Evolutionary conservation across 2,113 vertebrate species (phyloP).

Genomic region (Oreochromis tanganicae): DNA sequence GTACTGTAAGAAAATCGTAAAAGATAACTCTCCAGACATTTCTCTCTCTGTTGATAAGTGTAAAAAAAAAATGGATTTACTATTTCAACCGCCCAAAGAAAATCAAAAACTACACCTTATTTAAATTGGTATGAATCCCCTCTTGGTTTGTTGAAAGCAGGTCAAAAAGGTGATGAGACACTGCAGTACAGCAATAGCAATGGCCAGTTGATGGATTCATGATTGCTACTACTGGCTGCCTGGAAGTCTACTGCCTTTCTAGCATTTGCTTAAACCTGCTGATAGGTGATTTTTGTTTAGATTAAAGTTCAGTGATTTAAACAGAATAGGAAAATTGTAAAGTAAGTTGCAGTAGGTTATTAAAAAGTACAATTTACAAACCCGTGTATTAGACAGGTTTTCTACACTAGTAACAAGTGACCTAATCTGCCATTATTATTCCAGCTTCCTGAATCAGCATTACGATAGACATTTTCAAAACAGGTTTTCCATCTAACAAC

Average conservation of each 20-base stretch:
- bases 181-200: background rate
- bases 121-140: background rate
- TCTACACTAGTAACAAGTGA: background rate
- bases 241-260: background rate
- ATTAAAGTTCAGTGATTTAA: slow-evolving; percentile 7
- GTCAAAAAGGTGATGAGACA: background rate
- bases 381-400: background rate
- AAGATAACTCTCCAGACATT: background rate
- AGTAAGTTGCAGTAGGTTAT: background rate
- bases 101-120: background rate
- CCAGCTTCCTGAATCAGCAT: background rate
- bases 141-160: background rate
- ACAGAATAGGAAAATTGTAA: background rate
- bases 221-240: background rate
- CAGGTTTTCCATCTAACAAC: background rate
- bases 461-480: slow-evolving; percentile 11
- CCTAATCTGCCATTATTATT: background rate
- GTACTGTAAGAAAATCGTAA: background rate
- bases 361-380: background rate
- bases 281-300: background rate
- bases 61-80: background rate
- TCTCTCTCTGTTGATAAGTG: background rate
- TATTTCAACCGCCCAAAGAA: background rate
- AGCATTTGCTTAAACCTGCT: background rate
- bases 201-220: background rate